phyloP scores from a whole-genome alignment of 2,888 invertebrate species.

The Nudaria mundana region DNA sequence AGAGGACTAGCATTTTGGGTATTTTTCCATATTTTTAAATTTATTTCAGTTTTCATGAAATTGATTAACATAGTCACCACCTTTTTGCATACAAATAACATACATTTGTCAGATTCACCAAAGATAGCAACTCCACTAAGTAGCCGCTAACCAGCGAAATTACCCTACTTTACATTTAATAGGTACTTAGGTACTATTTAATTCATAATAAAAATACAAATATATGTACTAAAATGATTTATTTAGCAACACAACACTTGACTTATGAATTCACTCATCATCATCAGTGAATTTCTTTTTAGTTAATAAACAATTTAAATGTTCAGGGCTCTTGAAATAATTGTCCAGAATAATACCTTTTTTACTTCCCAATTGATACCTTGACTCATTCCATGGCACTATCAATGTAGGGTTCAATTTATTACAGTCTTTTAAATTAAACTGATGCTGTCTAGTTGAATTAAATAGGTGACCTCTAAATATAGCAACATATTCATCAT shows the following conservation, averaged over 20 bases:
- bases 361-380: slow-evolving; percentile 61
- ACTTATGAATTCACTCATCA: slow-evolving; percentile 13
- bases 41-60: too few species aligned
- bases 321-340: slow-evolving; percentile 69
- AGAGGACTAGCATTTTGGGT: too few species aligned
- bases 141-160: too few species aligned
- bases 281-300: slow-evolving; percentile 39
- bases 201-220: neutral
- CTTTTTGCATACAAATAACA: too few species aligned
- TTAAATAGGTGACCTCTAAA: slow-evolving; percentile 60
- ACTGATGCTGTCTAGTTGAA: slow-evolving; percentile 55
- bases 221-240: neutral
- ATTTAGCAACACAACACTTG: neutral
- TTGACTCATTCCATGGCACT: slow-evolving; percentile 65
- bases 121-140: too few species aligned
- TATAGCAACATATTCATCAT: slow-evolving; percentile 66
- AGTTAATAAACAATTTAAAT: slow-evolving; percentile 58
- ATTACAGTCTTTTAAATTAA: slow-evolving; percentile 59
- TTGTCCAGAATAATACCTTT: slow-evolving; percentile 63
- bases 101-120: too few species aligned
- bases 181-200: too few species aligned
- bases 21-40: too few species aligned
- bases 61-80: too few species aligned
- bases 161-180: too few species aligned
- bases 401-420: slow-evolving; percentile 55